Evolutionary conservation across 1,140 invertebrate species (phyloP), one percentile per base, ranked within the genome.

Genomic region (Hyles vespertilio): DNA sequence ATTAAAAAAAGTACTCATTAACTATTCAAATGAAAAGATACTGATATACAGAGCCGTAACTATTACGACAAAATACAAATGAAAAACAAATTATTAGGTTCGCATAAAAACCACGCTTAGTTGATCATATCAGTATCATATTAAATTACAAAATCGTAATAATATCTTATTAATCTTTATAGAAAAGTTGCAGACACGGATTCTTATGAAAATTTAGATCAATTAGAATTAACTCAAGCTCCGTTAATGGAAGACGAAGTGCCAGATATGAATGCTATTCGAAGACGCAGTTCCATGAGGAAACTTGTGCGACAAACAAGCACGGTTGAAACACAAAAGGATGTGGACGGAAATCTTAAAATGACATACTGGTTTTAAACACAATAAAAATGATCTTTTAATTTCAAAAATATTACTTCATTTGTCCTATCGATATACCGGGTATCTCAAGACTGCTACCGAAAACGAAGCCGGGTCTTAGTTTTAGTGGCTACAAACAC

Each of bases 351-450:
- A 11, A 93, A 92, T 47, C 94, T 96, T 76, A 94, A 94, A 79
- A 92, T 96, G 88, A 95, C 95, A 0, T 95, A 95, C 80, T 96
- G 95, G 95, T 95, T 95, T 89, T 96, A 91, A 78, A 45, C 36
- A 12, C 5, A 22, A 44, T 8, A 43, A 33, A n/a, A 51, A 3
- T 51, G 7, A 53, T 54, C 33, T 57, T 12, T n/a, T 52, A 34
- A n/a, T 52, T 32, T 22, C n/a, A 50, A 50, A 12, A 8, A 47
- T n/a, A 6, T 47, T 8, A 5, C 1, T 40, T 40, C 36, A 40
- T 40, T 40, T 5, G 0, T 22, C 22, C 22, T 22, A 22, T 22
- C 22, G 22, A 22, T 22, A 22, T 22, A n/a, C n/a, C n/a, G n/a
- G n/a, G n/a, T n/a, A n/a, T n/a, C n/a, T n/a, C n/a, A n/a, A n/a